Base-by-base conservation (phyloP, 2,113 vertebrate species). In the Notarius lentiginosus region DNA sequence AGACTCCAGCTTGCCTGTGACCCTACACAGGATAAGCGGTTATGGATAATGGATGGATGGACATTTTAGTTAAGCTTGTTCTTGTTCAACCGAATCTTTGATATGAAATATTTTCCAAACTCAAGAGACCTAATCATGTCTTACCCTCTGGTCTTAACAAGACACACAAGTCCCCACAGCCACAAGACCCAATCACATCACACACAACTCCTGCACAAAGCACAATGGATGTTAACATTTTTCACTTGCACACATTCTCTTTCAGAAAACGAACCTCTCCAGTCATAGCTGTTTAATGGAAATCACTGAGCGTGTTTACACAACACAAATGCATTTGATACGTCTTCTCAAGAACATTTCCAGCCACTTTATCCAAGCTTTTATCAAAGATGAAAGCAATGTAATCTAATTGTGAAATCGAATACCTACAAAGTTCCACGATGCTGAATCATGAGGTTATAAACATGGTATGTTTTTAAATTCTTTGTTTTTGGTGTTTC, bases 251-350 rank as follows among this genome's bases (percentile, higher is more conserved):
- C 58, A 3, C 12, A 47, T 70, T 82, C 58, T 49, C 47, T 20
- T 27, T 49, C 9, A 81, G 76, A 77, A 89, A 84, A 76, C 34
- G 10, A 89, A 63, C 47, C 84, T 34, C 56, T 84, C 60, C 47
- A 61, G 76, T 61, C 66, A 60, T 14, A 17, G 30, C 47, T 51
- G 76, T 80, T 58, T 58, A 79, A 17, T 41, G 68, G 56, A 63
- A 82, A 84, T 87, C 83, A 22, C 77, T 87, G 30, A 56, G 15
- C 27, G 56, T 85, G 53, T 84, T 63, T 68, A 53, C 72, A 77
- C 63, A 83, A 86, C 20, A 70, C 60, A 34, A 81, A 87, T 83
- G 63, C 41, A 51, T 83, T 85, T 83, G 83, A 87, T 79, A 60
- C 18, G 10, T 24, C 24, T 79, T 77, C 24, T 72, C 79, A 22